These are phyloP conservation scores for Diaphora mendica DNA, from an alignment of 2,888 invertebrate genomes.

Conservation along the genomic window DNA sequence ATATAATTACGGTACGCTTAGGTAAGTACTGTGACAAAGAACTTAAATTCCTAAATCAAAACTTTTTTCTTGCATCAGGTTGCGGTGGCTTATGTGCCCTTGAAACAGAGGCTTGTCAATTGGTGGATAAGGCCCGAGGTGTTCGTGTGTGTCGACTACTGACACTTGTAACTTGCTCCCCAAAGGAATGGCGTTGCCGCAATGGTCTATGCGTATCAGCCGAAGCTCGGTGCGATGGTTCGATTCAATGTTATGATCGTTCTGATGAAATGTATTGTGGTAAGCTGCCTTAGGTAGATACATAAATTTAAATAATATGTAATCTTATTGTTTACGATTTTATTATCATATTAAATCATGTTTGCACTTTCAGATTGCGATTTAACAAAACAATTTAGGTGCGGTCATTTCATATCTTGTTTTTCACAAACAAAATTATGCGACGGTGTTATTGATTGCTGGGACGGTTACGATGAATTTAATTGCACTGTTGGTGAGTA, in stretches of 20 bases:
- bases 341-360: constrained; percentile 3
- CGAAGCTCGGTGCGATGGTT: constrained; percentile 89
- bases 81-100: constrained; percentile 89
- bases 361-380: constrained; percentile 87
- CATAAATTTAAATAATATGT: constrained; percentile 17
- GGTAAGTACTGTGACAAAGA: too few species aligned
- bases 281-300: constrained; percentile 67
- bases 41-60: neutral
- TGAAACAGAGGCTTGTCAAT: constrained; percentile 88
- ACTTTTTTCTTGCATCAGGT: constrained; percentile 64
- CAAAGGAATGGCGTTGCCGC: constrained; percentile 90
- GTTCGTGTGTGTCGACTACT: constrained; percentile 87
- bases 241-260: constrained; percentile 90
- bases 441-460: constrained; percentile 91
- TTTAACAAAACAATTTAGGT: constrained; percentile 89
- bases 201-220: constrained; percentile 89
- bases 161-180: constrained; percentile 86
- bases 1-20: neutral
- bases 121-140: constrained; percentile 82
- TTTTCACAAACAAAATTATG: constrained; percentile 89
- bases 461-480: constrained; percentile 92
- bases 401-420: constrained; percentile 91
- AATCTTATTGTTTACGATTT: constrained; percentile 1
- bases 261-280: constrained; percentile 91
- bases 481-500: constrained; percentile 88